A percentile compares a stretch with the other conserved stretches of the same genome.
These are phyloP conservation scores for Otolemur garnettii DNA, from an alignment of 2,113 vertebrate genomes.

Conservation along the genomic window DNA sequence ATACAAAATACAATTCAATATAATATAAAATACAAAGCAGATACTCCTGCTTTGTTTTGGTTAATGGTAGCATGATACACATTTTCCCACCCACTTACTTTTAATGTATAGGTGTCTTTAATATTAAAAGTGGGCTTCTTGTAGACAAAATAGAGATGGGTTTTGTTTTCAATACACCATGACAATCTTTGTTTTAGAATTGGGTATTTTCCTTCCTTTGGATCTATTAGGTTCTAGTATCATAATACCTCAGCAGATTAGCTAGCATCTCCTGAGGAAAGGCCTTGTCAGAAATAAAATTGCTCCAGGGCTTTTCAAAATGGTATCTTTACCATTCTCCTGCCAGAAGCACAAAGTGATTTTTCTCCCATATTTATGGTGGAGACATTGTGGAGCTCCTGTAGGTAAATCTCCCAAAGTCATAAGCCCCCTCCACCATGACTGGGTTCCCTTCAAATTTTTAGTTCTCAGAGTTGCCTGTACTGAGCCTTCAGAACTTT, in stretches of 20 bases:
- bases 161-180: background rate
- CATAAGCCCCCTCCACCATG: too few relatives aligned
- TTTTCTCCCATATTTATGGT: background rate
- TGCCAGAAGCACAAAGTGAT: background rate
- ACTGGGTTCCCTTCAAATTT: background rate
- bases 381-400: background rate
- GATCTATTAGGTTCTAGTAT: too few relatives aligned
- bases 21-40: too few relatives aligned
- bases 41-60: background rate
- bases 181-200: too few relatives aligned
- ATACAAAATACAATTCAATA: too few relatives aligned
- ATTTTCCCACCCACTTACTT: background rate
- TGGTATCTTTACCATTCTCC: background rate
- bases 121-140: background rate
- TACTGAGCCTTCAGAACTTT: background rate
- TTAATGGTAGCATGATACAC: background rate
- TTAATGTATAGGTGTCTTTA: background rate
- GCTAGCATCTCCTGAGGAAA: background rate
- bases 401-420: background rate
- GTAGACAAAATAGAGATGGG: background rate
- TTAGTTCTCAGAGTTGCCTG: background rate
- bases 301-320: background rate
- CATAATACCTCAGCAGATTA: background rate
- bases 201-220: background rate
- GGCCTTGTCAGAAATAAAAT: background rate